Evolutionary conservation across 2,797 vertebrate genomes (phyloP), one percentile per base, ranked within the genome.

Genomic region (Aldrovandia affinis): DNA sequence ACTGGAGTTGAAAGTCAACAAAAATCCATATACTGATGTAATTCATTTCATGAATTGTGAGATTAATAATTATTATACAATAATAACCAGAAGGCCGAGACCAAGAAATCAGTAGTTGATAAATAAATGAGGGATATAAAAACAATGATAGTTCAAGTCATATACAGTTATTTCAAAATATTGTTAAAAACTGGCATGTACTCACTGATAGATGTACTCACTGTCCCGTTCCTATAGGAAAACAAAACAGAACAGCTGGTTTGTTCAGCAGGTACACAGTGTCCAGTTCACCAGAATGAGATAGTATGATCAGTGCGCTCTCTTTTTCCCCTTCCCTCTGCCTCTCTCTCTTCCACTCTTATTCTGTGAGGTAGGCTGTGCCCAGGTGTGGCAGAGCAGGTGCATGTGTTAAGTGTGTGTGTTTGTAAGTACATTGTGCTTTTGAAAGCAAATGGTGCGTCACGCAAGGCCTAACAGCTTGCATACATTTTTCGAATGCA

Each of bases 361-460:
- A n/a, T 83, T 50, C 44, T 65, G 84, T 73, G 85, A 86, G 85
- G 82, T 30, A 82, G 88, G 88, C 88, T 84, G 84, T 84, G 55
- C 7, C 73, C 77, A 83, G 79, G 59, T 30, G 7, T 33, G 85
- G 83, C 70, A 80, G 68, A 36, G 65, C 10, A 20, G 70, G 77
- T 79, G 59, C 28, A 39, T 44, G 82, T 79, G 57, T 20, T 68
- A 30, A 59, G 44, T 33, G 73, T 25, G 61, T 78, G 47, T 47
- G 61, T 82, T 0, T 78, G 44, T 36, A 36, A 42, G 7, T 73
- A 73, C 33, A 65, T 65, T 65, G 65, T n/a, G 77, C 25, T 14
- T 22, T 42, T 1, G 50, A 0, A 55, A 79, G 30, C 39, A 14
- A 7, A 75, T 3, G 20, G 73, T 22, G 20, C 8, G 44, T 77